Base-by-base conservation (phyloP, 1,140 invertebrate genomes). In the Prorops nasuta region DNA sequence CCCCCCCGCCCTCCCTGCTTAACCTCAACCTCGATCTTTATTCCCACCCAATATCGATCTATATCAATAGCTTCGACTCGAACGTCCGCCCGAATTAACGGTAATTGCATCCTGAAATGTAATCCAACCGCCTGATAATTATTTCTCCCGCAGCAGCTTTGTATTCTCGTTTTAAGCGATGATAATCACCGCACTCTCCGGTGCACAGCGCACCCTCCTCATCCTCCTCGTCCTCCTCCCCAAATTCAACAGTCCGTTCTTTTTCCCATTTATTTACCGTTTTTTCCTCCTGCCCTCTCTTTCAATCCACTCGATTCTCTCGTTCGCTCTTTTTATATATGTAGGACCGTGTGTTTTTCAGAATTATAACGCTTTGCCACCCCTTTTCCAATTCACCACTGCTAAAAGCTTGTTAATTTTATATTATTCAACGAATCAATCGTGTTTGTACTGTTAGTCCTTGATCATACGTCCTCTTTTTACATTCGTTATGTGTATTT, bases 81-180 rank as follows among this genome's bases (percentile, higher is more conserved):
- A 28, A 28, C 24, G 31, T 50, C 37, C 24, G 41, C 24, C 34
- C 31, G 51, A 38, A 54, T 54, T 54, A 54, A 54, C 51, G 47
- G 40, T 50, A 54, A 54, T 49, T 44, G 47, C 47, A 22, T 49
- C 16, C 22, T 36, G 15, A 10, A 40, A 41, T 39, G 34, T 39
- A 35, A 21, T 54, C 19, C 40, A 28, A 4, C 4, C 24, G 24
- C 24, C 38, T 21, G 38, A 54, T 54, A 49, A 54, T 54, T 54
- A 50, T 54, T 37, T 37, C 40, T 28, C 24, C 4, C n/a, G n/a
- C n/a, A n/a, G n/a, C n/a, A 28, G 4, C 24, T 28, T 28, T 28
- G 24, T 28, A 10, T 28, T 28, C 10, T 10, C n/a, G 4, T 28
- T 28, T 6, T 6, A 28, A 28, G 24, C 24, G 24, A 28, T 28